Conservation (phyloP, 2,888 invertebrate genomes). For the Molorchus minor region DNA sequence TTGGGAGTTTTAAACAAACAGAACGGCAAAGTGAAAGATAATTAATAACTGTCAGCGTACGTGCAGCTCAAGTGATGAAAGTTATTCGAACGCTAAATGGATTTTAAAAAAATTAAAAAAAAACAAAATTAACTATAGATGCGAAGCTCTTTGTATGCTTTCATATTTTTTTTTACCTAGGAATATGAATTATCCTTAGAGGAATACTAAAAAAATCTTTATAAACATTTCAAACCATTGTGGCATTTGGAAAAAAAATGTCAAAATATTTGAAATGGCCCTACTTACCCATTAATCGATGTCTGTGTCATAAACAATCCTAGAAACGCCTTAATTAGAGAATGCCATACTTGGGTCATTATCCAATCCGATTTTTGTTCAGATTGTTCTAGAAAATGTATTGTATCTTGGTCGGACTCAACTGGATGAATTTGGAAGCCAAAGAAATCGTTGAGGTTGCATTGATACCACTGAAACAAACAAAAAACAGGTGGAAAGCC, state of each 20-base stretch:
- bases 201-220: too few relatives aligned
- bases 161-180: too few relatives aligned
- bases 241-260: too few relatives aligned
- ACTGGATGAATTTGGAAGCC: slow-evolving; percentile 70
- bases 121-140: neutral
- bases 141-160: too few relatives aligned
- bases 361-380: slow-evolving; percentile 85
- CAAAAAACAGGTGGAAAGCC: slow-evolving; percentile 20
- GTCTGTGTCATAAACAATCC: slow-evolving; percentile 94
- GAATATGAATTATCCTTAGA: too few relatives aligned
- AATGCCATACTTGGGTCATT: slow-evolving; percentile 90
- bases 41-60: slow-evolving; percentile 26
- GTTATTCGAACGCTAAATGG: neutral
- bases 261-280: too few relatives aligned
- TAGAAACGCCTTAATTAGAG: slow-evolving; percentile 84
- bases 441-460: slow-evolving; percentile 67
- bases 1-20: slow-evolving; percentile 24
- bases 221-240: neutral
- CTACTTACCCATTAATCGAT: slow-evolving; percentile 90
- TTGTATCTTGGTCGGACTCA: slow-evolving; percentile 78
- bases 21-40: slow-evolving; percentile 15
- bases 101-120: slow-evolving; percentile 5
- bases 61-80: slow-evolving; percentile 7
- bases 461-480: slow-evolving; percentile 76
- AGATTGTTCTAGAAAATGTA: slow-evolving; percentile 76